Conservation (phyloP, 35 echinoderm and acorn worm genomes). For the Apostichopus japonicus region DNA sequence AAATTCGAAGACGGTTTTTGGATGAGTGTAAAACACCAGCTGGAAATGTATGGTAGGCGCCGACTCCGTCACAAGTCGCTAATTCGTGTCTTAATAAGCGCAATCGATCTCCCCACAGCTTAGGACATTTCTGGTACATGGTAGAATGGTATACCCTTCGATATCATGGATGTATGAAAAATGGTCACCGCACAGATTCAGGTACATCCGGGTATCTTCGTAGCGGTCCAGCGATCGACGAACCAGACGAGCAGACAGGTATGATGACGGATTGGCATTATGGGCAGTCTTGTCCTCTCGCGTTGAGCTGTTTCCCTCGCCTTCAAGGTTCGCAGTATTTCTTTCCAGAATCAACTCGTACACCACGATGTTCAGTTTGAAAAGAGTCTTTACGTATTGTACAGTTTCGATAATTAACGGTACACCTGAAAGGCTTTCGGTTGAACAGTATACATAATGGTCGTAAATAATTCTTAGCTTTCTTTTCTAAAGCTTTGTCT, state of each 20-base stretch:
- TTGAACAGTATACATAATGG: not conserved
- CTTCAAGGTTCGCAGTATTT: too few relatives aligned
- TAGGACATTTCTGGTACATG: not conserved
- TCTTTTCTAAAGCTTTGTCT: not conserved
- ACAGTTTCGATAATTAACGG: too few relatives aligned
- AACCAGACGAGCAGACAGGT: not conserved
- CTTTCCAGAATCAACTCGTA: too few relatives aligned
- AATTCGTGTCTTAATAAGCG: not conserved
- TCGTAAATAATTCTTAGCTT: not conserved
- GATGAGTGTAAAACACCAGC: conserved; percentile 35
- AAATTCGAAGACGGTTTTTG: conserved; percentile 6
- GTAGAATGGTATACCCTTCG: not conserved
- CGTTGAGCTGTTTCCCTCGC: too few relatives aligned
- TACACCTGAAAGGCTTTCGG: not conserved
- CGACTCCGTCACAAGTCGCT: conserved; percentile 4
- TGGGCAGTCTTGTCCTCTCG: too few relatives aligned
- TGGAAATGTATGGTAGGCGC: conserved; percentile 49
- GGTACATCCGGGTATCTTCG: conserved; percentile 8
- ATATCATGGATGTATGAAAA: not conserved
- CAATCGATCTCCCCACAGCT: not conserved
- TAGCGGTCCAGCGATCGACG: not conserved
- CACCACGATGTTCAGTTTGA: too few relatives aligned
- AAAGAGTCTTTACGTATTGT: too few relatives aligned
- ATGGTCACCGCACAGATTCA: not conserved
- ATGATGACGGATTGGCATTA: too few relatives aligned